Evolutionary conservation across 1,140 invertebrate species (phyloP), one percentile per base, ranked within the genome.

Genomic region (Ridgeia piscesae): DNA sequence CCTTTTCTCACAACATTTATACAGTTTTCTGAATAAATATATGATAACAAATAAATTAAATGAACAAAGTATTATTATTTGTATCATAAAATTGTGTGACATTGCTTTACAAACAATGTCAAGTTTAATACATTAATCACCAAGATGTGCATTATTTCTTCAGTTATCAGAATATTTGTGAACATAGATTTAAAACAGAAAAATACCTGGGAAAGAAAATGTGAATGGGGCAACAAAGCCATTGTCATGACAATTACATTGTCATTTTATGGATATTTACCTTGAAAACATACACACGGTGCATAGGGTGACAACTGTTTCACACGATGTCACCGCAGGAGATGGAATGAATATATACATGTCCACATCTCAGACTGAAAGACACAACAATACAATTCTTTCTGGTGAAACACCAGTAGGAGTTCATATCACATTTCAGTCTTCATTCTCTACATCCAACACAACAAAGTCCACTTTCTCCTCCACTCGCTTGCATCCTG

Each of bases 401-500:
- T 77, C 58, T 77, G 11, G 4, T 77, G 58, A 77, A 77, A 77
- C 17, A 77, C 27, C 8, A 6, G 58, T 77, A 77, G 4, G 11
- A 21, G 11, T 77, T 77, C 58, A 77, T 31, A 27, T 77, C 58
- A 77, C 58, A 77, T 9, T 77, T 31, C 17, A 77, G 27, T 77
- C 58, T 27, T 31, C 58, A 0, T 42, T 42, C 4, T 77, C 58
- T 17, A 77, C 58, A 77, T 77, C 58, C 4, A 77, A 77, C 89
- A 90, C 93, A 33, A 94, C 34, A 9, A 94, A 92, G 92, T 96
- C 95, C 1, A 96, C 96, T 94, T 96, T 96, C 92, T 96, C 94
- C 35, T 95, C 93, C n/a, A 97, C 95, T 89, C 96, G 94, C 94
- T 97, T 97, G 94, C 97, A 97, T 9, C 96, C 96, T 91, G 96